Conservation (phyloP, 30 jellyfish, hydroid and myxozoan species). For the Pelagia noctiluca region DNA sequence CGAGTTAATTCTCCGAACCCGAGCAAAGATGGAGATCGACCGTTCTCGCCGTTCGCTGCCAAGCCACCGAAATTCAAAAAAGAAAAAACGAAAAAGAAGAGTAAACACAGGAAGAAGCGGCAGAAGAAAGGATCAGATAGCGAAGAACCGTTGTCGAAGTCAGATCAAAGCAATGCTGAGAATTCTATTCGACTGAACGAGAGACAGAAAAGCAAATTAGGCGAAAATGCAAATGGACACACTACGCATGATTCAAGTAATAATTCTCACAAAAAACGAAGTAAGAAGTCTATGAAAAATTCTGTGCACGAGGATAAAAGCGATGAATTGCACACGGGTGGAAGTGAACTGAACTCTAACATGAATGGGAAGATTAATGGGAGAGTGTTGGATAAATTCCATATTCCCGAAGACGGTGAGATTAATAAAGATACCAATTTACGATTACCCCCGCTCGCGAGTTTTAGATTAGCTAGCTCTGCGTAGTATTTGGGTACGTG, state of each 20-base stretch:
- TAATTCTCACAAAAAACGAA: background rate
- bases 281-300: background rate
- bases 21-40: background rate
- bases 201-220: no score
- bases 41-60: slow-evolving; percentile 19
- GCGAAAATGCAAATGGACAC: background rate
- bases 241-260: background rate
- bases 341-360: slow-evolving; percentile 6
- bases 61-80: slow-evolving; percentile 46
- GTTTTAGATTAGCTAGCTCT: slow-evolving; percentile 20
- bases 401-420: slow-evolving; percentile 27
- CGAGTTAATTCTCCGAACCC: background rate
- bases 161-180: no score
- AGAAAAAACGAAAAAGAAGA: slow-evolving; percentile 29
- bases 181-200: background rate
- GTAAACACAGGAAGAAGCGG: background rate
- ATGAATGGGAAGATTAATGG: slow-evolving; percentile 7
- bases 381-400: slow-evolving; percentile 37
- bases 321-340: background rate
- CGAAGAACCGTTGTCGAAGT: no score
- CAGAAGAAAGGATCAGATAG: no score
- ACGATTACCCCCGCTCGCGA: slow-evolving; percentile 51
- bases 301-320: background rate
- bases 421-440: slow-evolving; percentile 17
- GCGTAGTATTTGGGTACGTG: no score